Percentiles rank a stretch among this genome's conserved stretches.
Conservation (phyloP, 2,797 vertebrate species). For the Propithecus perrieri region DNA sequence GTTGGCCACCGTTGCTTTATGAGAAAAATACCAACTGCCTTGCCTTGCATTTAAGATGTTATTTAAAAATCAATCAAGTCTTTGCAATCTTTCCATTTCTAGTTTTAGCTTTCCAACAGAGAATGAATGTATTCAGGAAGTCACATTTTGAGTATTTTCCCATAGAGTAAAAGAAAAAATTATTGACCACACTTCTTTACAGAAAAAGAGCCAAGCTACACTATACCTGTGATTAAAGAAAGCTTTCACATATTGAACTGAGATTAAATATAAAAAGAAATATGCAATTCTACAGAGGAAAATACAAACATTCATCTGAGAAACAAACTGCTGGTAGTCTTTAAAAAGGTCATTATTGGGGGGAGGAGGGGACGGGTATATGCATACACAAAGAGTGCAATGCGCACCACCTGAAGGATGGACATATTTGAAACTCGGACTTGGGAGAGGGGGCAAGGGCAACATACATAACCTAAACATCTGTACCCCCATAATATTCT, state of each 20-base stretch:
- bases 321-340: slow-evolving; percentile 26
- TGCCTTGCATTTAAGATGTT: slow-evolving; percentile 24
- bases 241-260: not conserved
- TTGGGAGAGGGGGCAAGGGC: no score
- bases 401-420: no score
- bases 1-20: not conserved
- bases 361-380: no score
- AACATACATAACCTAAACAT: no score
- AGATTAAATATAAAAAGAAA: slow-evolving; percentile 5
- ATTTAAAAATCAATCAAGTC: slow-evolving; percentile 46
- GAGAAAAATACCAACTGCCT: slow-evolving; percentile 15
- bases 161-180: not conserved
- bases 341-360: slow-evolving; percentile 7
- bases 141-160: slow-evolving; percentile 5
- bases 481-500: no score
- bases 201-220: slow-evolving; percentile 19
- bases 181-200: slow-evolving; percentile 17
- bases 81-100: slow-evolving; percentile 46
- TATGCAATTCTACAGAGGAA: slow-evolving; percentile 23
- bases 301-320: slow-evolving; percentile 6
- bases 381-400: no score
- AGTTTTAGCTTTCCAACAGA: slow-evolving; percentile 10
- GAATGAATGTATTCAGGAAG: not conserved
- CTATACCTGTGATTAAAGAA: not conserved
- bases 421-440: no score